Evolutionary conservation across 2,888 invertebrate genomes (phyloP), one percentile per base, ranked within the genome.

Genomic region (Dromius quadrimaculatus): DNA sequence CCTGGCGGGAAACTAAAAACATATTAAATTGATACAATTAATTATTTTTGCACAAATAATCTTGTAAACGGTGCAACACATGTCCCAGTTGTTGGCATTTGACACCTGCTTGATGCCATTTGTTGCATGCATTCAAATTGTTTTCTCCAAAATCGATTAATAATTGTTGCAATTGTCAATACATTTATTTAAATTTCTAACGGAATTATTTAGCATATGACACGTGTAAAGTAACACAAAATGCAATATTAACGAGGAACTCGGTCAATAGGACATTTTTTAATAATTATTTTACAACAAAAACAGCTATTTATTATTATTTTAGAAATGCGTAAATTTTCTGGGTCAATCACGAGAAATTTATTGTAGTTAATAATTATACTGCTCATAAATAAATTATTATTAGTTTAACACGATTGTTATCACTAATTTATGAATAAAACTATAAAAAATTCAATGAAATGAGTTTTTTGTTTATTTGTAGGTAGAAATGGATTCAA

Each of bases 401-500:
- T n/a, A n/a, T n/a, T n/a, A n/a, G n/a, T n/a, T n/a, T n/a, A n/a
- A n/a, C n/a, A n/a, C n/a, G n/a, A n/a, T n/a, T n/a, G n/a, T n/a
- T n/a, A n/a, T n/a, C n/a, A n/a, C n/a, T n/a, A n/a, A n/a, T n/a
- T n/a, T n/a, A n/a, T n/a, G n/a, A n/a, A n/a, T n/a, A n/a, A n/a
- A n/a, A n/a, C n/a, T n/a, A n/a, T 50, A 11, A 20, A n/a, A n/a
- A n/a, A n/a, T n/a, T n/a, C n/a, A n/a, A n/a, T n/a, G n/a, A n/a
- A n/a, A n/a, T 28, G 28, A 28, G 4, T 17, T 59, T 5, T 28
- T 5, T 28, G 28, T 72, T 23, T 57, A 61, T 72, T 72, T 73
- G 28, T 47, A 65, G 54, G 63, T 77, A 84, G 84, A 84, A 83
- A 86, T 88, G 87, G 88, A 88, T 84, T 84, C 86, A 81, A 83